Evolutionary conservation across 2,113 vertebrate species (phyloP).

Genomic region (Corvus cornix): DNA sequence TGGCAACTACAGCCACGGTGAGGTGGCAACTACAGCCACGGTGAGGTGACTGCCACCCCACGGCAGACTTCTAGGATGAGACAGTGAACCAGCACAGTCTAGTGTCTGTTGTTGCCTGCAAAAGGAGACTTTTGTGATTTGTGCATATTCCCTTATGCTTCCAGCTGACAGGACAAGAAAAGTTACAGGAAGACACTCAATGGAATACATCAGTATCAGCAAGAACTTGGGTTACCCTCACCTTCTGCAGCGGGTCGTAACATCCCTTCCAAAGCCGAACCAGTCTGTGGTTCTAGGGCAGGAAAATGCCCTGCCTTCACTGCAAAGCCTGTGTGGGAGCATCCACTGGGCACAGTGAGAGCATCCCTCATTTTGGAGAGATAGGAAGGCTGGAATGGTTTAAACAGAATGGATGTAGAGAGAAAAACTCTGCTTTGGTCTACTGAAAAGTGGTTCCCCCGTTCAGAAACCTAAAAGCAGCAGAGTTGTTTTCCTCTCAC

Average conservation of each 20-base stretch:
- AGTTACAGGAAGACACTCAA: neutral
- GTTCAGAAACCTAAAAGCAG: neutral
- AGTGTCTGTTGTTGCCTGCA: neutral
- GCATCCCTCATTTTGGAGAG: too few species aligned
- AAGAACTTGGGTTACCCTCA: neutral
- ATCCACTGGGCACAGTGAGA: accelerated
- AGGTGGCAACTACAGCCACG: neutral
- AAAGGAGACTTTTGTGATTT: neutral
- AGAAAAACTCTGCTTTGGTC: neutral
- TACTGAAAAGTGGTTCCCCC: accelerated
- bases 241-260: neutral
- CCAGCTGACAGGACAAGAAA: neutral
- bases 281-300: accelerated
- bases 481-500: too few species aligned
- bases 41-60: neutral
- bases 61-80: neutral
- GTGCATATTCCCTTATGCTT: neutral
- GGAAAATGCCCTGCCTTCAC: neutral
- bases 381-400: neutral
- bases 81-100: too few species aligned
- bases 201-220: neutral
- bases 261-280: too few species aligned
- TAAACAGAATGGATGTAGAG: neutral
- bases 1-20: neutral
- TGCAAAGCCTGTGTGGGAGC: neutral